Evolutionary conservation across 2,113 vertebrate species (phyloP), one percentile per base, ranked within the genome.

Genomic region (Tenrec ecaudatus): DNA sequence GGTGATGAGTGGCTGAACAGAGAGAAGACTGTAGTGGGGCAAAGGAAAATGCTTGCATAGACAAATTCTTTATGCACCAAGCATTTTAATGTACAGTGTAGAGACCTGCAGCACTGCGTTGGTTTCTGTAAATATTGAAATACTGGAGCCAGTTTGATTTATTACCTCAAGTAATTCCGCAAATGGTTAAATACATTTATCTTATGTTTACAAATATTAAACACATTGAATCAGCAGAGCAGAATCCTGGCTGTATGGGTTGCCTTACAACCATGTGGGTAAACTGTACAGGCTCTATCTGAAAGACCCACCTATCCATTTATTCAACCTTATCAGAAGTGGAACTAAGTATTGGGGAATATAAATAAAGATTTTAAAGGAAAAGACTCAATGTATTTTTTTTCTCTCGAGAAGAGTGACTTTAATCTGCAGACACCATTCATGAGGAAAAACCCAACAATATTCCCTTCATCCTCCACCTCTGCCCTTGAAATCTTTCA

Each of bases 361-460:
- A 76, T 4, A 53, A 36, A 64, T 31, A 36, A 10, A 6, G 68
- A 88, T 47, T 47, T 77, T 79, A n/a, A 66, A 29, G n/a, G 20
- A 15, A 66, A 66, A 23, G 8, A 66, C 62, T 71, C 38, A 73
- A 31, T 47, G 0, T n/a, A 81, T 36, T 88, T 86, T 82, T 62
- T 87, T n/a, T 86, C 33, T 93, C 83, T 43, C 60, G 38, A 71
- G 77, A 93, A 79, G n/a, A 76, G n/a, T 81, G 38, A 93, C 69
- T 88, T 17, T 76, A 77, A 84, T 6, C 15, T 84, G 9, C 40
- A 62, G 47, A 86, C 78, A 29, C 3, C 23, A 86, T 81, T 90
- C 58, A 77, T 57, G 40, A 43, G 5, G 43, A 79, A n/a, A 77
- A 84, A 94, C 88, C 38, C 23, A 86, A 76, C 36, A 75, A 4